phyloP scores from a whole-genome alignment of 2,888 invertebrate species.

The Tinea semifulvella region DNA sequence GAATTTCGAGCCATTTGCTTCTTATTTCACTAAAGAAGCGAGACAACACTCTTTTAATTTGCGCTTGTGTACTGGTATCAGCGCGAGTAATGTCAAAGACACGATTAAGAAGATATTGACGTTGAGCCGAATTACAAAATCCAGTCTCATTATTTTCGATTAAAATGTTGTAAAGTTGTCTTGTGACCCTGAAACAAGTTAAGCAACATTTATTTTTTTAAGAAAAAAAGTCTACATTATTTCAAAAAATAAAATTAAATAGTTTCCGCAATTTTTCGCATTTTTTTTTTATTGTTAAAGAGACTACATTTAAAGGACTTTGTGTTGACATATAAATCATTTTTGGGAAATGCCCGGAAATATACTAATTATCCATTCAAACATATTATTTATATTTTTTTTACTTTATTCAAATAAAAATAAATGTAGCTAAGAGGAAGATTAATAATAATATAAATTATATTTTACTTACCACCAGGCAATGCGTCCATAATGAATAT shows the following conservation, averaged over 20 bases:
- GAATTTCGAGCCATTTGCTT: not conserved
- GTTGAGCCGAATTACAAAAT: not conserved
- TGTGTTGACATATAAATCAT: not conserved
- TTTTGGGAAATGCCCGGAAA: not conserved
- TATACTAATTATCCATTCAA: not conserved
- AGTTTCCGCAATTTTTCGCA: not conserved
- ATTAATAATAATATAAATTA: not conserved
- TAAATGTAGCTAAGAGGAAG: not conserved
- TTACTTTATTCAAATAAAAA: not conserved
- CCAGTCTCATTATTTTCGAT: not conserved
- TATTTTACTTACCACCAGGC: not conserved
- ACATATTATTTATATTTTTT: not conserved
- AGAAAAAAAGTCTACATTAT: not conserved
- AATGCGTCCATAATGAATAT: not conserved
- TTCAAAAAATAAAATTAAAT: not conserved
- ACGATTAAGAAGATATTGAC: not conserved
- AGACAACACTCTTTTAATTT: not conserved
- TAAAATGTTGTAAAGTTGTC: not conserved
- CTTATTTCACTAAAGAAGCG: not conserved
- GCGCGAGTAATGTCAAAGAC: not conserved
- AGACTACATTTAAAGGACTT: not conserved
- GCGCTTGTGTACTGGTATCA: not conserved
- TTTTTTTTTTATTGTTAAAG: not conserved
- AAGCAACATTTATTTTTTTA: not conserved
- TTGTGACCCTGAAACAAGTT: not conserved